These are phyloP conservation scores for Loxodonta africana DNA, from an alignment of 2,113 vertebrate species.

Conservation along the genomic window DNA sequence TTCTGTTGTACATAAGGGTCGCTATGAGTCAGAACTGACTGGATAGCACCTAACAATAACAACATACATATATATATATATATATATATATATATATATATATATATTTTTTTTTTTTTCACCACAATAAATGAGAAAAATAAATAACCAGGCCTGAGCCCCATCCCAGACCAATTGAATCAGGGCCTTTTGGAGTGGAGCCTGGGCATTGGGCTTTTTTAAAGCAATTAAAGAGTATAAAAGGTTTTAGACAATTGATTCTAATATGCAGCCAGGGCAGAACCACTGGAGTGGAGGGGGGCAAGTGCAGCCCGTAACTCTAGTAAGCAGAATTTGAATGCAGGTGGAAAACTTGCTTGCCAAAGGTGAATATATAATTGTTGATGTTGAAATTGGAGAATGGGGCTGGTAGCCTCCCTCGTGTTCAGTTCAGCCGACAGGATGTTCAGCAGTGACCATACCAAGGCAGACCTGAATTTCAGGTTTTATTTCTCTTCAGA, in stretches of 20 bases:
- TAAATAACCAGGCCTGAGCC: neutral
- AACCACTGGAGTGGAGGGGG: neutral
- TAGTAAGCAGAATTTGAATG: neutral
- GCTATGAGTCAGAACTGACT: too few relatives aligned
- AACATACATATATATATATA: too few relatives aligned
- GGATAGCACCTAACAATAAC: too few relatives aligned
- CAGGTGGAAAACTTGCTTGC: neutral
- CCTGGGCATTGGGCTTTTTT: too few relatives aligned
- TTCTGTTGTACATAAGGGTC: too few relatives aligned
- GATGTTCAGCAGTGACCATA: neutral
- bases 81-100: too few relatives aligned
- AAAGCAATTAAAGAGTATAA: too few relatives aligned
- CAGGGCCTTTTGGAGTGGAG: neutral
- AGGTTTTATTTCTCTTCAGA: neutral
- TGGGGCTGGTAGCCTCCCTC: neutral
- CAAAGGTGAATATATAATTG: neutral
- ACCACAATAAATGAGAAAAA: too few relatives aligned
- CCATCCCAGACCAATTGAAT: neutral
- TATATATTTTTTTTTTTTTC: too few relatives aligned
- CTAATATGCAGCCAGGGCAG: too few relatives aligned
- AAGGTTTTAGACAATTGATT: too few relatives aligned
- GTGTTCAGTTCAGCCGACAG: neutral
- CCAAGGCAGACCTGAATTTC: neutral
- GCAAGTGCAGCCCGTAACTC: neutral
- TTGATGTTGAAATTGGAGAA: neutral